Conservation (phyloP, 2,113 vertebrate species). For the Lepus timidus region DNA sequence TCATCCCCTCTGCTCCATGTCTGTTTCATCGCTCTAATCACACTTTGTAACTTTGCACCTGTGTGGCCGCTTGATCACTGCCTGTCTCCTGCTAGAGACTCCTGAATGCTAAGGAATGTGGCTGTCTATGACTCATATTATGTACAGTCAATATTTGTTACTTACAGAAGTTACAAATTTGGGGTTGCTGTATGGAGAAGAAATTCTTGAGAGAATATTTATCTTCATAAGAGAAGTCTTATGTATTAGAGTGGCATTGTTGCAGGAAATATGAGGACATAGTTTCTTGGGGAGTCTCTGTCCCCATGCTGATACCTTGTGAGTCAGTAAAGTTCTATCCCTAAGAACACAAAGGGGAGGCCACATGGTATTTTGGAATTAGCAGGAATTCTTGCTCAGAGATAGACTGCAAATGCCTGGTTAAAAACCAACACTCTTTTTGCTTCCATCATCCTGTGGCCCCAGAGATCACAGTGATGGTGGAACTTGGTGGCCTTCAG, state of each 20-base stretch:
- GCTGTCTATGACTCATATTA: neutral
- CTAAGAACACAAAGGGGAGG: neutral
- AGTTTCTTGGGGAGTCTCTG: neutral
- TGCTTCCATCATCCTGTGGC: neutral
- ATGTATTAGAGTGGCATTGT: neutral
- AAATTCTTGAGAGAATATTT: neutral
- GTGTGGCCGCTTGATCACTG: neutral
- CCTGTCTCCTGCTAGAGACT: neutral
- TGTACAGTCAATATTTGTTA: neutral
- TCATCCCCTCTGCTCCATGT: neutral
- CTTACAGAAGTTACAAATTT: neutral
- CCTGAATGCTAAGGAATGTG: neutral
- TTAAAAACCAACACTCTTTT: neutral
- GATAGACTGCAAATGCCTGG: neutral
- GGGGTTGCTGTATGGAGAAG: neutral
- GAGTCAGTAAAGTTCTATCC: neutral
- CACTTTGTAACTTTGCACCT: neutral
- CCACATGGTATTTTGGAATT: neutral
- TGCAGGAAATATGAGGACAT: neutral
- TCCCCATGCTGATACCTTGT: neutral
- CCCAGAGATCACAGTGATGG: neutral
- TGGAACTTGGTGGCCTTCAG: neutral
- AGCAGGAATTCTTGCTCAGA: neutral
- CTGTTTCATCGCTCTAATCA: neutral
- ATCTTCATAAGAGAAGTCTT: neutral